Evolutionary conservation across 2,113 vertebrate species (phyloP), one percentile per base, ranked within the genome.

Genomic region (Podiceps cristatus): DNA sequence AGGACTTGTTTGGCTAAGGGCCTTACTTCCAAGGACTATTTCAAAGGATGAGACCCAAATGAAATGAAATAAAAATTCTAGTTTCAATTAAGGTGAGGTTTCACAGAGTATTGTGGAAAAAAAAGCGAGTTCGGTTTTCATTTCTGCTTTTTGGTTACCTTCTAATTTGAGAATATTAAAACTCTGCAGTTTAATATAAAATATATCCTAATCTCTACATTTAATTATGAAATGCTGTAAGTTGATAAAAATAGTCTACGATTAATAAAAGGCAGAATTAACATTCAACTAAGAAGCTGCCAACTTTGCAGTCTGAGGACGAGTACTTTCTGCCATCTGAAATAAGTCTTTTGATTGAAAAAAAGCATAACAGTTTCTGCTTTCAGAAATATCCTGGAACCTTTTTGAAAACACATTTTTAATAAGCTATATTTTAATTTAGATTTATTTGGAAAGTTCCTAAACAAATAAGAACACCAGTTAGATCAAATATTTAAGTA

Each of bases 61-160:
- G 6, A 88, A 49, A 3, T 29, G 44, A 62, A 89, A 64, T 49
- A 47, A 86, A 73, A 69, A 18, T 58, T 69, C 13, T 17, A 37
- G 8, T 66, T 97, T 84, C 16, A 87, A 10, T 89, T n/a, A 49
- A 84, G 29, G 18, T 33, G 24, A 77, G 15, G 6, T 74, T 95
- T 75, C 64, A 74, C 47, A 71, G 28, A 40, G 7, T 59, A 45
- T 5, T 45, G 9, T 19, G 16, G 16, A 5, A 56, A 76, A 78
- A 80, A 86, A 86, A 8, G 5, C 0, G 0, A 42, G 5, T 40
- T 29, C 3, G 7, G 5, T 29, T 12, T 84, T 69, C 42, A 4
- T 56, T 59, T 69, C 40, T 71, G 16, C 4, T 78, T 92, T 92
- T 81, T 83, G 15, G 4, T 24, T 86, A 55, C 25, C 2, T 76